Evolutionary conservation across 23 tunicate species (phyloP).

Genomic region (Halocynthia aurantium): DNA sequence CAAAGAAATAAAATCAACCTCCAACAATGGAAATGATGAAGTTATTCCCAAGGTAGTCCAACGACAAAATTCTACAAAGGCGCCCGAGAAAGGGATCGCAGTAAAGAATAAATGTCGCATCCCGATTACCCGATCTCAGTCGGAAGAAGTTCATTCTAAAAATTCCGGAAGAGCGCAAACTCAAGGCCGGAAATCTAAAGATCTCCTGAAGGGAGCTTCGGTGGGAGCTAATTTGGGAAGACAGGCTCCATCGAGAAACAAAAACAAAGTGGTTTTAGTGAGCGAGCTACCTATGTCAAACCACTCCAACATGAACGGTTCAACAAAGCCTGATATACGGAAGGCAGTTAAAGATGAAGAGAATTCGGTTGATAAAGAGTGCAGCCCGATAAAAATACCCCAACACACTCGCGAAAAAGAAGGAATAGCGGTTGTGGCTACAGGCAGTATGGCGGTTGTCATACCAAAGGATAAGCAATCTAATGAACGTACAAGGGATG

Average conservation of each 20-base stretch:
- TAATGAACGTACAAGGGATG: background rate
- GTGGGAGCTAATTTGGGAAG: background rate
- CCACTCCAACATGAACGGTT: background rate
- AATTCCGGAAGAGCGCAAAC: background rate
- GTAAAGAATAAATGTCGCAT: background rate
- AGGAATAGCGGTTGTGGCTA: too few relatives aligned
- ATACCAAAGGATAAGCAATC: background rate
- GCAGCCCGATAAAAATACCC: too few relatives aligned
- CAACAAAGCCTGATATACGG: background rate
- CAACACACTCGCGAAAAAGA: too few relatives aligned
- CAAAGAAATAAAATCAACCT: background rate
- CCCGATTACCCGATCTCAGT: slow-evolving; percentile 2
- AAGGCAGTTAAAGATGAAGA: background rate
- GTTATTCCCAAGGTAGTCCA: background rate
- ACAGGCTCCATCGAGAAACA: background rate
- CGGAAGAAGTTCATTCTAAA: background rate
- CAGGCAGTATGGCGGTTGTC: too few relatives aligned
- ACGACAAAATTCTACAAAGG: background rate
- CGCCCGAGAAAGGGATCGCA: background rate
- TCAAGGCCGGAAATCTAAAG: background rate
- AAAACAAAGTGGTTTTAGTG: background rate
- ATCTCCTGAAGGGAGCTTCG: background rate
- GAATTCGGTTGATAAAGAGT: background rate
- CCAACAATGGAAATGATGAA: background rate
- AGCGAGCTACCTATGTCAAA: too few relatives aligned